Evolutionary conservation across 2,797 vertebrate species (phyloP), one percentile per base, ranked within the genome.

Genomic region (Heteromormyrus szaboi): DNA sequence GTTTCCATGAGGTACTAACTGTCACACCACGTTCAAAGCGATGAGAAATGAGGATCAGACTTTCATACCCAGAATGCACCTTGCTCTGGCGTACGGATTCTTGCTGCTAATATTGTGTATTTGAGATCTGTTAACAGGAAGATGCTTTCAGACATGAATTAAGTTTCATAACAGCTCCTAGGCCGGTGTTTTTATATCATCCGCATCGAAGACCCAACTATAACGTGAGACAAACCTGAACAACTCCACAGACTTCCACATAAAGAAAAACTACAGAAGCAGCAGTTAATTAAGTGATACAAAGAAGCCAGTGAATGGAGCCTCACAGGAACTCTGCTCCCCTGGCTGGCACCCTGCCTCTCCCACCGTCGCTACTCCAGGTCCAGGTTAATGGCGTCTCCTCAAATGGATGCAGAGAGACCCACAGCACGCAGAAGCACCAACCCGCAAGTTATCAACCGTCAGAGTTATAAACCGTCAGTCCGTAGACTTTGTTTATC

Each of bases 1-100:
- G 88, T 90, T 90, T 90, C 89, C 83, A 79, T 88, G 53, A 44
- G 59, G 85, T 48, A 19, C 59, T 37, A 62, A 22, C 53, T 48
- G 33, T 48, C 1, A 56, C 46, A 79, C 1, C 29, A 37, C 0
- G 17, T 72, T 25, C 29, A 79, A 79, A 83, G 44, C n/a, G 37
- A 83, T 41, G n/a, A 46, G 12, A 33, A 76, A 37, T 37, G 37
- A 72, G 68, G 68, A 14, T 76, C 68, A 7, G 14, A 14, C 14
- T 76, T 76, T 76, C 33, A 76, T 76, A 76, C 68, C 68, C 33
- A 76, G 3, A 41, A 83, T 50, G 79, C n/a, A 83, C 79, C 44
- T 22, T 50, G 79, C 79, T 83, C 6, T 46, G 44, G 8, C 5
- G 19, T 44, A n/a, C 2, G 1, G 17, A 22, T 76, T 76, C 68